Evolutionary conservation across 2,113 vertebrate genomes (phyloP).

Genomic region (Pagrus major): DNA sequence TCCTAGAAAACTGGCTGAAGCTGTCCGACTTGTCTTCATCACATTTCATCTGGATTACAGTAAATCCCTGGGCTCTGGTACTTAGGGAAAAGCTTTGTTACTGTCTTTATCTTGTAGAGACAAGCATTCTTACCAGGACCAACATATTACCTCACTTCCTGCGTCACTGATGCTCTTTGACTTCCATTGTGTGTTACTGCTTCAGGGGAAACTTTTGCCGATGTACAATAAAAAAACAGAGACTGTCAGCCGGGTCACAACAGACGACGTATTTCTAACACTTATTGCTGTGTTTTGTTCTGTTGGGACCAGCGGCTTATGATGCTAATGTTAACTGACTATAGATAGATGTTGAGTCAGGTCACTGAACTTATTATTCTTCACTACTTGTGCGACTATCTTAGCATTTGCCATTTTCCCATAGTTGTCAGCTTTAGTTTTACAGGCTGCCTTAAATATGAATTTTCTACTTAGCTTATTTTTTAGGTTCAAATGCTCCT

Average conservation of each 20-base stretch:
- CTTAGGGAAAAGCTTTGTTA: slow-evolving; percentile 15
- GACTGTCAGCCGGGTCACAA: no score
- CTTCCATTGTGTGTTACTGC: neutral
- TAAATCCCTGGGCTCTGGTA: neutral
- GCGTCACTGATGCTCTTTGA: neutral
- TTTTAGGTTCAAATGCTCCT: neutral
- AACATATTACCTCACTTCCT: neutral
- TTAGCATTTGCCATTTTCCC: no score
- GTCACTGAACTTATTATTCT: neutral
- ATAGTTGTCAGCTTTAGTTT: no score
- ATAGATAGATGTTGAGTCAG: neutral
- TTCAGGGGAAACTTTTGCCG: neutral
- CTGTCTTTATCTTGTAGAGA: slow-evolving; percentile 15
- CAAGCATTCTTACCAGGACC: neutral
- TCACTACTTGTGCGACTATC: neutral
- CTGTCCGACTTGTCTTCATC: slow-evolving; percentile 5
- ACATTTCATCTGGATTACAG: slow-evolving; percentile 20
- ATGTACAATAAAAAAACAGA: neutral
- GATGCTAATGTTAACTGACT: neutral
- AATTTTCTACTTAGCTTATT: neutral
- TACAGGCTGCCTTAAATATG: neutral
- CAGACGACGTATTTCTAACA: neutral
- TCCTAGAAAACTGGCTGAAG: neutral
- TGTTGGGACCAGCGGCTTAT: no score
- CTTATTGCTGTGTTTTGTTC: no score